Evolutionary conservation across 92 coral and sea anemone genomes (phyloP).

Genomic region (Actinernus sp.): DNA sequence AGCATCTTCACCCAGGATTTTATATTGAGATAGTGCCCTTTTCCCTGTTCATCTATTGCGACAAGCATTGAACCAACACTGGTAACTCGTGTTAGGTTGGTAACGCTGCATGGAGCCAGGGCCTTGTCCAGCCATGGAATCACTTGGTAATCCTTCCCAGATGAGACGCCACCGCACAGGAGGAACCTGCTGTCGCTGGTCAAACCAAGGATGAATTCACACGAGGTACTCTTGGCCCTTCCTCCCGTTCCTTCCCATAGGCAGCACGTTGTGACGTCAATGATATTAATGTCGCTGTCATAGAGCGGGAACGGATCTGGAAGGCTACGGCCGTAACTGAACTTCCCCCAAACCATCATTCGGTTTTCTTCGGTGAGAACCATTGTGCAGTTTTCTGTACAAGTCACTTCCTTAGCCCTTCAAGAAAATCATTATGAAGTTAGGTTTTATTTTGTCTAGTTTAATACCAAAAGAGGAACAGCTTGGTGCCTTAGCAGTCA

Average conservation of each 20-base stretch:
- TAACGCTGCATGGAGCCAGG: conserved; percentile 14
- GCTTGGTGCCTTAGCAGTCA: not conserved
- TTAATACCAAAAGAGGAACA: not conserved
- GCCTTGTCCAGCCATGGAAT: conserved; percentile 24
- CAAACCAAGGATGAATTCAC: conserved; percentile 61
- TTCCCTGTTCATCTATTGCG: conserved; percentile 27
- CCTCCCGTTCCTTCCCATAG: conserved; percentile 4
- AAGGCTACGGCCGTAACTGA: conserved; percentile 48
- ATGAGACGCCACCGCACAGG: conserved; percentile 47
- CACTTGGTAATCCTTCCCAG: conserved; percentile 30
- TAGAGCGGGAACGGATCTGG: conserved; percentile 54
- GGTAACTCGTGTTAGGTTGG: conserved; percentile 15
- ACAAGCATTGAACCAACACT: conserved; percentile 40
- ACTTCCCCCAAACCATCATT: conserved; percentile 67
- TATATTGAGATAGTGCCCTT: conserved; percentile 19
- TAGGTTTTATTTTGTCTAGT: not conserved
- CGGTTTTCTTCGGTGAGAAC: conserved; percentile 47
- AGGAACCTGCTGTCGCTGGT: conserved; percentile 29
- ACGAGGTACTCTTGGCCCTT: conserved; percentile 1
- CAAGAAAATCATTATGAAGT: not conserved
- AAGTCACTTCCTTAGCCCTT: conserved; percentile 53
- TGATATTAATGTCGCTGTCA: conserved; percentile 6
- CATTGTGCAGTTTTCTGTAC: conserved; percentile 72
- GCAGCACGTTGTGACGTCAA: conserved; percentile 61
- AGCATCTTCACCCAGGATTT: conserved; percentile 14